A percentile compares a stretch with the other conserved stretches of the same genome.
Conservation (phyloP, 35 echinoderm and acorn worm genomes). For the Amphiura filiformis region DNA sequence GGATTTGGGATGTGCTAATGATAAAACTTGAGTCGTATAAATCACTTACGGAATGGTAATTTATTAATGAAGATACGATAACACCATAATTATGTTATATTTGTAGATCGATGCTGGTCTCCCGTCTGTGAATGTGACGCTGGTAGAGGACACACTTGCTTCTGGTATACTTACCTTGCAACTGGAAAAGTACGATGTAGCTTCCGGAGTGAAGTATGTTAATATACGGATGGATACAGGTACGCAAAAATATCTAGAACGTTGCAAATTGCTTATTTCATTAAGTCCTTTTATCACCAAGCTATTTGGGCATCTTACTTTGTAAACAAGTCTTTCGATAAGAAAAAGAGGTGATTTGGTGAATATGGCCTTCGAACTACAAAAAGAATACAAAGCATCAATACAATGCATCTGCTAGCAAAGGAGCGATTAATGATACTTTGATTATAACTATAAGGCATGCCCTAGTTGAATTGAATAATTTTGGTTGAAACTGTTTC, state of each 20-base stretch:
- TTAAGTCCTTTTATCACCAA: neutral
- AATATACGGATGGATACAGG: neutral
- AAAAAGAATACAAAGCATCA: neutral
- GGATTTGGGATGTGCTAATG: too few species aligned
- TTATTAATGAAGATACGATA: slow-evolving; percentile 25
- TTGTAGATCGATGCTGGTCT: neutral
- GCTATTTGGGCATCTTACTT: neutral
- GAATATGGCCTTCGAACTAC: neutral
- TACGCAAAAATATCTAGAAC: neutral
- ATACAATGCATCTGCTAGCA: too few species aligned
- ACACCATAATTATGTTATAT: neutral
- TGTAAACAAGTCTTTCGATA: neutral
- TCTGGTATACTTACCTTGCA: neutral
- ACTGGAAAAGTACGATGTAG: neutral
- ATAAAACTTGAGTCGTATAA: too few species aligned
- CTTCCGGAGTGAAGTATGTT: neutral
- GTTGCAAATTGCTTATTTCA: neutral
- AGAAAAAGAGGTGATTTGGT: neutral
- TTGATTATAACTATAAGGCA: neutral
- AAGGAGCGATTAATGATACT: neutral
- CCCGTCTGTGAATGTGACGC: neutral
- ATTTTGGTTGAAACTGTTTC: neutral
- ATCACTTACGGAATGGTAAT: neutral
- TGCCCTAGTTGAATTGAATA: neutral
- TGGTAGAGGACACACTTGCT: neutral